phyloP scores from a whole-genome alignment of 2,888 invertebrate species.

The Aphodius sticticus region DNA sequence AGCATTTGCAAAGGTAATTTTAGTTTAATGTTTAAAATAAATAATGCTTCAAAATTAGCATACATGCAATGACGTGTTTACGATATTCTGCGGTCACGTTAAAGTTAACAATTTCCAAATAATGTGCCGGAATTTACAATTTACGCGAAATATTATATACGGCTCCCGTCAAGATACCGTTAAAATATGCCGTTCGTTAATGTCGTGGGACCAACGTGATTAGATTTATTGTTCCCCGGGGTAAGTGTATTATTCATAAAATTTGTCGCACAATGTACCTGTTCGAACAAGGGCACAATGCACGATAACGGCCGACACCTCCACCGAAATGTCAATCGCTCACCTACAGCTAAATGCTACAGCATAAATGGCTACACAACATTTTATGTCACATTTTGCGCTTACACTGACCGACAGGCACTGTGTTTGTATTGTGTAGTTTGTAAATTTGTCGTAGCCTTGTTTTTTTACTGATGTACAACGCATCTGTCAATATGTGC shows the following conservation, averaged over 20 bases:
- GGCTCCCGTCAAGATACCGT: not conserved
- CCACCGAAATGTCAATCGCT: not conserved
- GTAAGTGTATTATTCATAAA: constrained; percentile 4
- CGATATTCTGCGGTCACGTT: not conserved
- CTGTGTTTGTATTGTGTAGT: not conserved
- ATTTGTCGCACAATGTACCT: not conserved
- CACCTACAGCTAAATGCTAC: not conserved
- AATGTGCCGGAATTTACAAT: not conserved
- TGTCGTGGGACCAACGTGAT: not conserved
- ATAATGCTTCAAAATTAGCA: not conserved
- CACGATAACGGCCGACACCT: not conserved
- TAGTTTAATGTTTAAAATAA: not conserved
- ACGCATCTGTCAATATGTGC: too few species aligned
- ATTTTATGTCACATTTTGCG: not conserved
- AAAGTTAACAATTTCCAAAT: not conserved
- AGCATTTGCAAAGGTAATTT: too few species aligned
- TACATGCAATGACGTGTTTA: not conserved
- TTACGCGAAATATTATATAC: not conserved
- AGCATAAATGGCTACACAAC: not conserved
- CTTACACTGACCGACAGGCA: not conserved
- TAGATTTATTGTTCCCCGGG: not conserved
- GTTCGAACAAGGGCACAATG: not conserved
- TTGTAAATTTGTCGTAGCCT: not conserved
- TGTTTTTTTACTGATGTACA: not conserved
- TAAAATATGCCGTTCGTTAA: constrained; percentile 4